These are phyloP conservation scores for Alfaro cultratus DNA, from an alignment of 2,797 vertebrate genomes.

Conservation along the genomic window DNA sequence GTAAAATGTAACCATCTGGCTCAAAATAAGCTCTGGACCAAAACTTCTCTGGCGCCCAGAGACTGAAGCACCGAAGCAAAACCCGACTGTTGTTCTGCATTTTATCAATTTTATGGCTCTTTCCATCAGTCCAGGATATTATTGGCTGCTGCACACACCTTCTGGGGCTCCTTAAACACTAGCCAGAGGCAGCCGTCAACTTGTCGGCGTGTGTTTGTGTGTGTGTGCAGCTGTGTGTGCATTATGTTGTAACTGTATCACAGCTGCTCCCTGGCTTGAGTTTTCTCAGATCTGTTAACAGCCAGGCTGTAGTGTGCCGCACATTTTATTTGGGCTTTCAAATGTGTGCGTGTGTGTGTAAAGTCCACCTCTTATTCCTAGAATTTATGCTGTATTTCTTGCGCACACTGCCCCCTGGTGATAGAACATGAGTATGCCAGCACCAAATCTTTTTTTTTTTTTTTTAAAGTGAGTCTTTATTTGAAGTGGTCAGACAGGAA, in stretches of 20 bases:
- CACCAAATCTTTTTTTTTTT: no score
- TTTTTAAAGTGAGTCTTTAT: no score
- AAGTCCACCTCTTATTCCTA: neutral
- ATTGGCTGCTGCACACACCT: conserved; percentile 58
- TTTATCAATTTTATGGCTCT: conserved; percentile 69
- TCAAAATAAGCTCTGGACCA: conserved; percentile 22
- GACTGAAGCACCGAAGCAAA: conserved; percentile 36
- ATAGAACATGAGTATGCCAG: conserved; percentile 1
- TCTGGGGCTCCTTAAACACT: conserved; percentile 46
- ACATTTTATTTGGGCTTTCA: neutral
- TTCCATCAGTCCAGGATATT: conserved; percentile 63
- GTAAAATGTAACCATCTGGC: conserved; percentile 16
- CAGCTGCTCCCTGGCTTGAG: conserved; percentile 22
- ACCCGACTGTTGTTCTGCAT: conserved; percentile 59
- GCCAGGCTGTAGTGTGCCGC: neutral
- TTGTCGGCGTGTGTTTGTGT: neutral
- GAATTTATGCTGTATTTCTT: neutral
- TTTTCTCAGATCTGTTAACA: conserved; percentile 10
- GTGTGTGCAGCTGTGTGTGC: conserved; percentile 5
- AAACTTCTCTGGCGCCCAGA: conserved; percentile 18
- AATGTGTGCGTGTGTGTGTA: neutral
- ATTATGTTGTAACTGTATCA: conserved; percentile 10
- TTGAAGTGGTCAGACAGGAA: no score
- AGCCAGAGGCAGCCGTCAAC: conserved; percentile 7
- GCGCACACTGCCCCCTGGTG: conserved; percentile 75